Evolutionary conservation across 2,797 vertebrate genomes (phyloP).

Genomic region (Enteromius afrohamiltoni): DNA sequence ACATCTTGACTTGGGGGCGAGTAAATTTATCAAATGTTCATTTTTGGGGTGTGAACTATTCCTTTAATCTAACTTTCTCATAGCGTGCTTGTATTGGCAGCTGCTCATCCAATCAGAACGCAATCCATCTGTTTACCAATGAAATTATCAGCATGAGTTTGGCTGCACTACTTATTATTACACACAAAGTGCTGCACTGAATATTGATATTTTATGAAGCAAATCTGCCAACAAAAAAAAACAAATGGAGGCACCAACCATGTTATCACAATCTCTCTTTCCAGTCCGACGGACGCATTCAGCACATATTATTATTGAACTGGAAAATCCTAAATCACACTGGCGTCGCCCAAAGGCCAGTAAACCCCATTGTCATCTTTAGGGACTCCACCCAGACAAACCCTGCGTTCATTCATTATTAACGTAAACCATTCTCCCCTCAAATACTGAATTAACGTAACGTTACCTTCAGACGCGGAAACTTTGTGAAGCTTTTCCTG

Average conservation of each 20-base stretch:
- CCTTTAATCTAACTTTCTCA: background rate
- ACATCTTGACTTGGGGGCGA: background rate
- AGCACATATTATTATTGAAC: background rate
- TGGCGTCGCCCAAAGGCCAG: background rate
- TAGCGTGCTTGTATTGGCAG: background rate
- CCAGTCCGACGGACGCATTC: background rate
- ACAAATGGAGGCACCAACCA: background rate
- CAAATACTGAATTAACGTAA: background rate
- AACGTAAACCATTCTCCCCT: background rate
- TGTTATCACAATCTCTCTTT: background rate
- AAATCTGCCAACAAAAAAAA: background rate
- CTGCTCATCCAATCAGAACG: background rate
- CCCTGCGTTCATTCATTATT: background rate
- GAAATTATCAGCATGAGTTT: background rate
- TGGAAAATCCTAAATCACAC: background rate
- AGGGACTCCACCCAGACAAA: conserved; percentile 13
- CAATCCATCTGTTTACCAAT: background rate
- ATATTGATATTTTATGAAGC: background rate
- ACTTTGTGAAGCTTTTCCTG: background rate
- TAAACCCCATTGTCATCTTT: background rate
- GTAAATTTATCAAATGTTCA: background rate
- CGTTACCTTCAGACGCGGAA: background rate
- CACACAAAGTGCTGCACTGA: background rate
- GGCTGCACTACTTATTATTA: background rate
- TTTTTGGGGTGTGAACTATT: background rate